These are phyloP conservation scores for zebrafish (Danio rerio) DNA, from an alignment of 2,113 vertebrate genomes.

Conservation along the genomic window GRCz12tu NC_133199.1:29477501-29478000, in stretches of 20 bases:
- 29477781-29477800: conserved; percentile 84
- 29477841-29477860: conserved; percentile 79
- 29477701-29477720: conserved; percentile 82
- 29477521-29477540: conserved; percentile 83
- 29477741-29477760: conserved; percentile 90
- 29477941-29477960: conserved; percentile 83
- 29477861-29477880: conserved; percentile 78
- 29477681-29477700: conserved; percentile 93
- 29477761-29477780: conserved; percentile 85
- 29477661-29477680: conserved; percentile 89
- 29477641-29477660: conserved; percentile 80
- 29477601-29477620: conserved; percentile 83
- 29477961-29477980: conserved; percentile 77
- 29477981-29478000: conserved; percentile 84
- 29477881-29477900: conserved; percentile 77
- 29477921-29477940: conserved; percentile 78
- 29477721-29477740: conserved; percentile 86
- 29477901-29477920: conserved; percentile 70
- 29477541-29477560: conserved; percentile 89
- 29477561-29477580: conserved; percentile 93
- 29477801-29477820: conserved; percentile 83
- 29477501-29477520: conserved; percentile 91
- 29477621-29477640: conserved; percentile 81
- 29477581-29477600: conserved; percentile 93
- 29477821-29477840: conserved; percentile 86